Conservation (phyloP, 2,797 vertebrate species). For the Garrulus glandarius region DNA sequence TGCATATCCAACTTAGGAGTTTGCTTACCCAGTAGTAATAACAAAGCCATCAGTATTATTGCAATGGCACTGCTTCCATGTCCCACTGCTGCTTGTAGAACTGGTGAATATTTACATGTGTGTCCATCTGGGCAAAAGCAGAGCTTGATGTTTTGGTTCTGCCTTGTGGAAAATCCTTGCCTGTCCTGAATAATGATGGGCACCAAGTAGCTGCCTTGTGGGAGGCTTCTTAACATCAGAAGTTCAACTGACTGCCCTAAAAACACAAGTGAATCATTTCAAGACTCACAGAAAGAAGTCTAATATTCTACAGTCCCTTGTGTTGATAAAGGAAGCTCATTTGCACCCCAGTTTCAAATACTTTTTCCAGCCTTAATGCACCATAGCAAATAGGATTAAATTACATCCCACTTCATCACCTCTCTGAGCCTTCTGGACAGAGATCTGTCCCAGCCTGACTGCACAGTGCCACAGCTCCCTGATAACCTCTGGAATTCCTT, state of each 20-base stretch:
- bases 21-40: neutral
- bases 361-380: neutral
- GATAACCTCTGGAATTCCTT: neutral
- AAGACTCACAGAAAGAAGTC: neutral
- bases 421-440: neutral
- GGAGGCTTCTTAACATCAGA: conserved; percentile 63
- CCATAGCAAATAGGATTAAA: neutral
- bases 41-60: neutral
- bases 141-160: conserved; percentile 67
- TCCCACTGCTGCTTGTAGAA: neutral
- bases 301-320: neutral
- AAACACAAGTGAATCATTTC: neutral
- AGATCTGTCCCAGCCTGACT: neutral
- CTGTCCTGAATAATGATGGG: conserved; percentile 78
- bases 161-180: conserved; percentile 60
- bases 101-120: neutral
- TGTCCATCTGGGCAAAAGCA: conserved; percentile 70
- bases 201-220: conserved; percentile 75
- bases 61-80: neutral
- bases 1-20: neutral
- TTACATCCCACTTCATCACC: neutral
- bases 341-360: neutral
- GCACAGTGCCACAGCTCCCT: neutral
- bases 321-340: neutral
- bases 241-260: conserved; percentile 55